Evolutionary conservation across 2,113 vertebrate genomes (phyloP).

Genomic region (Anarhynchus alexandrinus): DNA sequence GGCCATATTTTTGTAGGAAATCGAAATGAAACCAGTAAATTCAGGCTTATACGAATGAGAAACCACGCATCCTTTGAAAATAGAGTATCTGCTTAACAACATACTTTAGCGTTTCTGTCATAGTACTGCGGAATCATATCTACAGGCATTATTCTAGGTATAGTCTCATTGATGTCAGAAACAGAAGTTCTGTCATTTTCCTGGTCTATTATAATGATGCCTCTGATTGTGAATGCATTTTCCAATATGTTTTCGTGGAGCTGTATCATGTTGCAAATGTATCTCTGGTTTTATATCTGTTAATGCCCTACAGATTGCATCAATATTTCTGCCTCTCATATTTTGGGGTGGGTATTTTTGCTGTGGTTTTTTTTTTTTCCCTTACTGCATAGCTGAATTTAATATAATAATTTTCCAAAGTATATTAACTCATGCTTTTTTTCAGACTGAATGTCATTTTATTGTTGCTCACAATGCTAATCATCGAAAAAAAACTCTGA

Average conservation of each 20-base stretch:
- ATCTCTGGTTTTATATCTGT: neutral
- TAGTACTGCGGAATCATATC: neutral
- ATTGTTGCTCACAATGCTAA: neutral
- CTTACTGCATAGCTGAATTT: neutral
- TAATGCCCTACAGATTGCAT: neutral
- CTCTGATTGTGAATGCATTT: neutral
- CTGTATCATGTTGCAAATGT: neutral
- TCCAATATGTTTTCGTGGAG: neutral
- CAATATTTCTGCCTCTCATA: neutral
- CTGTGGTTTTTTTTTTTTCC: neutral
- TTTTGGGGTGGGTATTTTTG: fast-evolving
- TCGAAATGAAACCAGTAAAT: neutral
- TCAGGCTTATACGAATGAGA: neutral
- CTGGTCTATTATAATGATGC: neutral
- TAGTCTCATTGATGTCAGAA: neutral
- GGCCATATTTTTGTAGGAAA: neutral
- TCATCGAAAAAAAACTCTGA: neutral
- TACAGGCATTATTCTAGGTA: neutral
- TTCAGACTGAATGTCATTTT: neutral
- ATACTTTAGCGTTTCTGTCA: neutral
- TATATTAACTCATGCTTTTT: neutral
- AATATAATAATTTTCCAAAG: neutral
- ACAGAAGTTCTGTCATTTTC: neutral
- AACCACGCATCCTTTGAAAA: neutral
- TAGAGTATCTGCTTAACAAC: neutral